Evolutionary conservation across 1,140 invertebrate species (phyloP), one percentile per base, ranked within the genome.

Genomic region (Formica selysi): DNA sequence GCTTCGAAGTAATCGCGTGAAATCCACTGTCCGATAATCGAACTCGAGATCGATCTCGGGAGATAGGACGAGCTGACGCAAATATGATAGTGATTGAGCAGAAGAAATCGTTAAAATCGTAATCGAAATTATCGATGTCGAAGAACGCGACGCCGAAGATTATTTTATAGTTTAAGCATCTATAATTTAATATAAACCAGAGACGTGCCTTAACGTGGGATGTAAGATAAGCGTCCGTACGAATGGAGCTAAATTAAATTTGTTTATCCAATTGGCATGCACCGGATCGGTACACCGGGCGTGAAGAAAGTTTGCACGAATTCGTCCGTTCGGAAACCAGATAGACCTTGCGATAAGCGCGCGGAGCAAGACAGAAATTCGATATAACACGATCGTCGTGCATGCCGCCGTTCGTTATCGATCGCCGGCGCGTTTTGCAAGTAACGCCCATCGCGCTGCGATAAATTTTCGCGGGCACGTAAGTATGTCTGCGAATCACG

Each of bases 401-500:
- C 88, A 83, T 83, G 74, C 67, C 65, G 87, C 57, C 87, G 81
- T 76, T 81, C 65, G 87, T 80, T 89, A 76, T 85, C 87, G 88
- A 89, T 89, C 74, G 87, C 87, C 68, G 57, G 81, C 71, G 87
- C 88, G 86, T 89, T 74, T 71, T 64, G 57, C 88, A 62, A 74
- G 81, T 85, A 84, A 86, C 88, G 83, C 76, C 87, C 83, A 59
- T 85, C 76, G 85, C 71, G 88, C 83, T 68, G 48, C 87, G 51
- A 89, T 89, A 89, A 89, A 89, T 89, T 89, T 89, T 85, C 87
- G 70, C 83, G 83, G 67, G 74, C 88, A 88, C 68, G 76, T 80
- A 80, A 80, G 76, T 80, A 86, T 57, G 83, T 81, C 85, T 54
- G 87, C 85, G 88, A 80, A 86, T 89, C 88, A 89, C 88, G 88